These are phyloP conservation scores for Andrena cerasifolii DNA, from an alignment of 1,140 invertebrate genomes.

Conservation along the genomic window DNA sequence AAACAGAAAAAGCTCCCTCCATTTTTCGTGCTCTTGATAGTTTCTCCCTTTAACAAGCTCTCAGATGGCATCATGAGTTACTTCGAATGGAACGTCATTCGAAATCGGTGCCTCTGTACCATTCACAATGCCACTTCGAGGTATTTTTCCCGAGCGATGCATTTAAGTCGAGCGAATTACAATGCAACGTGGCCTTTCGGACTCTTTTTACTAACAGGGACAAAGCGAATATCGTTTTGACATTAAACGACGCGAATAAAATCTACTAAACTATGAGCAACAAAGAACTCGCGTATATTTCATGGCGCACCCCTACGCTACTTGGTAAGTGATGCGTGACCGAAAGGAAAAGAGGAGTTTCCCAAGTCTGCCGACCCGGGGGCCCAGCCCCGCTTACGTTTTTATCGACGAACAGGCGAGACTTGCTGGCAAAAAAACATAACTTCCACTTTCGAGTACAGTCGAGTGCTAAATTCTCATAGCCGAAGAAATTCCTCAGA, in stretches of 20 bases:
- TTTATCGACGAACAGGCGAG: slow-evolving; percentile 20
- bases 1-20: too few species aligned
- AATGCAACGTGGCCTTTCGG: not conserved
- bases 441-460: slow-evolving; percentile 30
- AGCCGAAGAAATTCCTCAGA: not conserved
- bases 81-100: too few species aligned
- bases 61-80: too few species aligned
- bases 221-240: slow-evolving; percentile 7
- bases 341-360: slow-evolving; percentile 36
- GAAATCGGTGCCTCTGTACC: too few species aligned
- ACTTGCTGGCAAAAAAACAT: slow-evolving; percentile 22
- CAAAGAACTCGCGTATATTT: slow-evolving; percentile 32
- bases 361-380: slow-evolving; percentile 30
- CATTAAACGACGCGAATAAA: slow-evolving; percentile 36
- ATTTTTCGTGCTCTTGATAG: too few species aligned
- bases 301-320: slow-evolving; percentile 1
- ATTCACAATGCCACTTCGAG: too few species aligned
- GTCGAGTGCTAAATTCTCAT: not conserved
- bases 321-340: slow-evolving; percentile 43
- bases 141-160: not conserved
- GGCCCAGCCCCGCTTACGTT: slow-evolving; percentile 16
- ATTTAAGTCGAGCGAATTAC: not conserved
- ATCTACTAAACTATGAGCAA: slow-evolving; percentile 9
- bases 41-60: too few species aligned
- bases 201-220: not conserved